Percentiles rank a stretch among this genome's conserved stretches.
phyloP scores from a whole-genome alignment of 2,113 vertebrate species.

The Lanius collurio region DNA sequence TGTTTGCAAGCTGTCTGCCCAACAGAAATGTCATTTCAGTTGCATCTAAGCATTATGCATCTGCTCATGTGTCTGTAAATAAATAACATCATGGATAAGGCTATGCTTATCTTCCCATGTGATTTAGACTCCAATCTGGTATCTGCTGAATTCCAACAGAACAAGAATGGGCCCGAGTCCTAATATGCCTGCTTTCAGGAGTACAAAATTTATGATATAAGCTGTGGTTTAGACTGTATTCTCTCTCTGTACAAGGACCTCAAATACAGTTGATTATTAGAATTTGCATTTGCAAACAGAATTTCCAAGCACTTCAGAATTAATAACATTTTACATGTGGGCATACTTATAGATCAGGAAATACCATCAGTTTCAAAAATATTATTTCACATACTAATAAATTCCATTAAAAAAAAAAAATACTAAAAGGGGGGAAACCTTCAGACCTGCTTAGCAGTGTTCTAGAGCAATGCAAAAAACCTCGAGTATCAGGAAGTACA shows the following conservation, averaged over 20 bases:
- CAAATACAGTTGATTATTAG: neutral
- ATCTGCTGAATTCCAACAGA: neutral
- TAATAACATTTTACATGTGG: neutral
- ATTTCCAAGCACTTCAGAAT: neutral
- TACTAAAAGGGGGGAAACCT: rapidly evolving
- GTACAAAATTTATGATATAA: neutral
- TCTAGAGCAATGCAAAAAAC: neutral
- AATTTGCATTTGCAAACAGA: neutral
- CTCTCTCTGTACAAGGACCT: neutral
- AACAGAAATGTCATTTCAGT: slow-evolving; percentile 46
- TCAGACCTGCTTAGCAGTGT: neutral
- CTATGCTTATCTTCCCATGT: slow-evolving; percentile 2
- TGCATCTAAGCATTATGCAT: slow-evolving; percentile 35
- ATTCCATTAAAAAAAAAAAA: neutral
- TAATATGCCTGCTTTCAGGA: neutral
- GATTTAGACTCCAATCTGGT: slow-evolving; percentile 31
- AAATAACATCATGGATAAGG: slow-evolving; percentile 14
- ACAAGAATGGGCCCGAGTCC: neutral
- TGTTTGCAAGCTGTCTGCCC: slow-evolving; percentile 29
- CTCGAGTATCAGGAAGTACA: neutral
- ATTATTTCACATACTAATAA: neutral
- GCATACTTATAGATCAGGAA: neutral
- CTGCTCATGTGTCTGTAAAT: slow-evolving; percentile 46
- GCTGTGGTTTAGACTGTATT: neutral
- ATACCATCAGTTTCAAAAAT: neutral